A percentile compares a stretch with the other conserved stretches of the same genome.
phyloP scores from a whole-genome alignment of 2,113 vertebrate species.

The Rhineura floridana region DNA sequence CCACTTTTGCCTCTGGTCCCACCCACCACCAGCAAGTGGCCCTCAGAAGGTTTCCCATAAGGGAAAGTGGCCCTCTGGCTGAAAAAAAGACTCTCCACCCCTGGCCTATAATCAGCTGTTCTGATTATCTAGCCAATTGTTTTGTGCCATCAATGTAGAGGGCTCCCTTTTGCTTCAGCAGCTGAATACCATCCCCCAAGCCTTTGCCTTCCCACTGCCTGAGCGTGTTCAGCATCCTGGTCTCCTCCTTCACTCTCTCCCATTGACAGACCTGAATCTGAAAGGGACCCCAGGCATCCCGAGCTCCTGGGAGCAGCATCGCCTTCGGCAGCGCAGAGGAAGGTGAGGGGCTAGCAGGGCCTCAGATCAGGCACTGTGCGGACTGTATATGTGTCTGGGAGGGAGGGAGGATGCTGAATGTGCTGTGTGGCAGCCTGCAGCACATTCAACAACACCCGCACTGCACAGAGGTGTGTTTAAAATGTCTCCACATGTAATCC shows the following conservation, averaged over 20 bases:
- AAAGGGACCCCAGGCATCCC: background rate
- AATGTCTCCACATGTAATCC: background rate
- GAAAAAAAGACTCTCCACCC: no score
- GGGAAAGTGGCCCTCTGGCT: no score
- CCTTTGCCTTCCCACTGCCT: background rate
- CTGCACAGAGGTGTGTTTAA: background rate
- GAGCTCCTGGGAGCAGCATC: background rate
- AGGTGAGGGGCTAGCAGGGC: background rate
- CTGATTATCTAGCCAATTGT: background rate
- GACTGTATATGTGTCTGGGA: background rate
- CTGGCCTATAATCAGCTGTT: no score
- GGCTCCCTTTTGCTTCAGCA: background rate
- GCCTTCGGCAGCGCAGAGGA: background rate
- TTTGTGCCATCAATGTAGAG: background rate
- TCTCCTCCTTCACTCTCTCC: no score
- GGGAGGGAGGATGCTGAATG: background rate
- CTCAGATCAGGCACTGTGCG: background rate
- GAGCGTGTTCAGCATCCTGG: background rate
- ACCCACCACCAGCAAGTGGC: no score
- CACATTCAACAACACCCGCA: background rate
- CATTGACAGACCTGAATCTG: background rate
- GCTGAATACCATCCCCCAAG: background rate
- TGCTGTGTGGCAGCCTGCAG: no score
- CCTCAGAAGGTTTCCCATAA: no score
- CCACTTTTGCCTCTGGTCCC: no score